Conservation (phyloP, 2,888 invertebrate genomes). For the Mamestra brassicae region DNA sequence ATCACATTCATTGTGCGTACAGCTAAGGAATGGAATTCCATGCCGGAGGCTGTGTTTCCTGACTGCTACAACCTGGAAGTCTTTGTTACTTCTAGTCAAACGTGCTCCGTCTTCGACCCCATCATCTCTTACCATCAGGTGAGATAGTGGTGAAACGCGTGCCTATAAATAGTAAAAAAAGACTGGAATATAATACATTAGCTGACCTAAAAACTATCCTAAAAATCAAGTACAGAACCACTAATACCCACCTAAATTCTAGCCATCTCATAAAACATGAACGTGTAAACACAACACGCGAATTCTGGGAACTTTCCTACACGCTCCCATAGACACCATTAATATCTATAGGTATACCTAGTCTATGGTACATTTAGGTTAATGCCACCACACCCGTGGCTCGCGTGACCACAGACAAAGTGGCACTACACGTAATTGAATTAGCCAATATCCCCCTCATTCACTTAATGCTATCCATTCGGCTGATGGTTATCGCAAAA, state of each 20-base stretch:
- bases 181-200: not conserved
- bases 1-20: too few species aligned
- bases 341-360: constrained; percentile 4
- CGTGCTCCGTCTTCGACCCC: too few species aligned
- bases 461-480: constrained; percentile 79
- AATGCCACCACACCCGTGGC: constrained; percentile 66
- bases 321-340: constrained; percentile 15
- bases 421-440: constrained; percentile 80
- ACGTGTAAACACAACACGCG: constrained; percentile 29
- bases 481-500: constrained; percentile 68
- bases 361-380: constrained; percentile 62
- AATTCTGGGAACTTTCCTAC: constrained; percentile 29
- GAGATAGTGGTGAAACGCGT: too few species aligned
- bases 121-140: too few species aligned
- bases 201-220: not conserved
- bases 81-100: too few species aligned
- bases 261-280: constrained; percentile 21
- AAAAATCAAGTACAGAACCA: not conserved
- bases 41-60: too few species aligned
- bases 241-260: not conserved
- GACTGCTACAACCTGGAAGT: too few species aligned
- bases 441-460: constrained; percentile 82
- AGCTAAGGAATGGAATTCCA: too few species aligned
- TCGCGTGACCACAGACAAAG: constrained; percentile 77
- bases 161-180: too few species aligned